Percentiles rank a stretch among this genome's conserved stretches.
Conservation (phyloP, 2,113 vertebrate species). For the Lophura nycthemera region DNA sequence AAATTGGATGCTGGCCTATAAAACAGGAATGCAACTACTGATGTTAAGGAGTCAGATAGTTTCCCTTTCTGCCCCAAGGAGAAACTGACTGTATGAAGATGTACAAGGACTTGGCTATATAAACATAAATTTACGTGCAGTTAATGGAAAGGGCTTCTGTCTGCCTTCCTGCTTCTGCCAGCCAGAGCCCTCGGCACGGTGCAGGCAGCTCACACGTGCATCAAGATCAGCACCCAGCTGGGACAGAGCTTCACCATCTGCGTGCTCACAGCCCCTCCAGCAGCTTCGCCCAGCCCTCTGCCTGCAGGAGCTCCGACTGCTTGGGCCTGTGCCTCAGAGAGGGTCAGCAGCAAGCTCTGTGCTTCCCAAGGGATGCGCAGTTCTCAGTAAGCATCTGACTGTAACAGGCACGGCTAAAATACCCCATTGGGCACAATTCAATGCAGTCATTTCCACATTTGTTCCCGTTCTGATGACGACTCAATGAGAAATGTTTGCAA, state of each 20-base stretch:
- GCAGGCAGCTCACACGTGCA: too few relatives aligned
- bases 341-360: neutral
- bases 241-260: neutral
- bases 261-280: rapidly evolving
- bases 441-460: neutral
- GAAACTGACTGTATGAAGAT: neutral
- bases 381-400: neutral
- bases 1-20: neutral
- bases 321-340: neutral
- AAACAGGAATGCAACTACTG: neutral
- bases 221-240: neutral
- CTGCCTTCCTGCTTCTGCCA: neutral
- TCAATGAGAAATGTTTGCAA: neutral
- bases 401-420: neutral
- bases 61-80: neutral
- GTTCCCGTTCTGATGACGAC: neutral
- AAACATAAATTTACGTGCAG: neutral
- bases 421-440: neutral
- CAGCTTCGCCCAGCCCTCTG: neutral
- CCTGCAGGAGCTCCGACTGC: neutral
- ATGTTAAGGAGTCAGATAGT: neutral
- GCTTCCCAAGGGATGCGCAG: neutral
- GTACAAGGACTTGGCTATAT: neutral
- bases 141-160: neutral
- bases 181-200: neutral